Conservation (phyloP, 2,888 invertebrate genomes). For the Philopedon plagiatum region DNA sequence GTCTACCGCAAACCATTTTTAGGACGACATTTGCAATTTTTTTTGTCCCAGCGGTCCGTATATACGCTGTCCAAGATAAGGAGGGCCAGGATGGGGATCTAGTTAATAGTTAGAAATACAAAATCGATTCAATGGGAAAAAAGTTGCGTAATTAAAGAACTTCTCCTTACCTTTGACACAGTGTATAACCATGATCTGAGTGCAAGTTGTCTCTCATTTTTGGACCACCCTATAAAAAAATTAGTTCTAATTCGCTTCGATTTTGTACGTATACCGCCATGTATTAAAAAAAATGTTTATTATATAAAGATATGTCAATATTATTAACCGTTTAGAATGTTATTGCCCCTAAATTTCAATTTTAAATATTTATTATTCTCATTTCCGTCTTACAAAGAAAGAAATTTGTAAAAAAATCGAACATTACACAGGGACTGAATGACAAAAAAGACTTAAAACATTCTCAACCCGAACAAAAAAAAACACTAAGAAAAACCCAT, state of each 20-base stretch:
- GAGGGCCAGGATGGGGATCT: too few species aligned
- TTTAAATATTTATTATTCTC: neutral
- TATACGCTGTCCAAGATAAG: too few species aligned
- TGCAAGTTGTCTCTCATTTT: neutral
- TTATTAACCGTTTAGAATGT: neutral
- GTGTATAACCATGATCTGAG: too few species aligned
- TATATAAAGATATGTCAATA: slow-evolving; percentile 13
- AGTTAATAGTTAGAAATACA: too few species aligned
- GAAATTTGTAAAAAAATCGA: neutral
- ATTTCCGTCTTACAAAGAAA: neutral
- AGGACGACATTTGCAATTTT: too few species aligned
- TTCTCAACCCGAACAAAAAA: slow-evolving; percentile 23
- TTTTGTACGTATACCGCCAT: slow-evolving; percentile 27
- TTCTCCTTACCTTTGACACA: too few species aligned
- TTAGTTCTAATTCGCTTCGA: slow-evolving; percentile 32
- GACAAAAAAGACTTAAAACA: slow-evolving; percentile 35
- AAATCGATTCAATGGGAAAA: too few species aligned
- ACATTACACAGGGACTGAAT: slow-evolving; percentile 45
- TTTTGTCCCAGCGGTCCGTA: too few species aligned
- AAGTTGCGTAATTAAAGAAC: too few species aligned
- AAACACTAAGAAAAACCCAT: slow-evolving; percentile 33
- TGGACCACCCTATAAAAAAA: slow-evolving; percentile 1
- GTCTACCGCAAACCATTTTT: too few species aligned
- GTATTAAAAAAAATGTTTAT: slow-evolving; percentile 22
- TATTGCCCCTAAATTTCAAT: neutral